A percentile compares a stretch with the other conserved stretches of the same genome.
phyloP scores from a whole-genome alignment of 2,113 vertebrate genomes.

The Brachyhypopomus occidentalis region DNA sequence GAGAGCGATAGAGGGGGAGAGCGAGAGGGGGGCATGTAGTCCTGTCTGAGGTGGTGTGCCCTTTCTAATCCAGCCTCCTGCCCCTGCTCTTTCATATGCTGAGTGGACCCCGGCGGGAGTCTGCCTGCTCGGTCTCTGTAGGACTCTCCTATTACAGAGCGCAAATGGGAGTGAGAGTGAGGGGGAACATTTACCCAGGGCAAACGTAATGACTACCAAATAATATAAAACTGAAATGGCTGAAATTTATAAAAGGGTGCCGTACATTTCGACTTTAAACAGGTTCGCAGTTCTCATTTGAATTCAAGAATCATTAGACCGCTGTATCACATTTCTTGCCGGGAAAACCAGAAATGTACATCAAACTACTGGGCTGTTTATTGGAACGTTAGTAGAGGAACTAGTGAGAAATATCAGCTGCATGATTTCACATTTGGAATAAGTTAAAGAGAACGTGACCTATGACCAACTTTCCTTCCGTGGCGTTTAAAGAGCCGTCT shows the following conservation, averaged over 20 bases:
- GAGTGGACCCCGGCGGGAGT: constrained; percentile 11
- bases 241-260: constrained; percentile 29
- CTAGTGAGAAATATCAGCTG: not conserved
- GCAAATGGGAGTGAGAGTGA: constrained; percentile 33
- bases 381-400: constrained; percentile 7
- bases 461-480: not conserved
- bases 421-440: not conserved
- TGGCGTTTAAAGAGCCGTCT: constrained; percentile 2
- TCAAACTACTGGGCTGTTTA: constrained; percentile 3
- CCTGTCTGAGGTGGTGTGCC: not conserved
- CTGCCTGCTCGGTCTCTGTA: constrained; percentile 30
- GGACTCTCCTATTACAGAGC: constrained; percentile 15
- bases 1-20: not conserved
- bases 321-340: constrained; percentile 14
- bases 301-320: constrained; percentile 34
- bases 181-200: constrained; percentile 33
- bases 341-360: constrained; percentile 1
- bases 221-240: constrained; percentile 40
- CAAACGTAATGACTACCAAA: constrained; percentile 45
- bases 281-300: constrained; percentile 29
- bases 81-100: not conserved
- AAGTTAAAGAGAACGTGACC: not conserved
- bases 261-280: constrained; percentile 7
- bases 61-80: constrained; percentile 21
- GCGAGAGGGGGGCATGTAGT: not conserved